A percentile compares a stretch with the other conserved stretches of the same genome.
These are phyloP conservation scores for Pseudochromis fuscus DNA, from an alignment of 2,797 vertebrate genomes.

Conservation along the genomic window DNA sequence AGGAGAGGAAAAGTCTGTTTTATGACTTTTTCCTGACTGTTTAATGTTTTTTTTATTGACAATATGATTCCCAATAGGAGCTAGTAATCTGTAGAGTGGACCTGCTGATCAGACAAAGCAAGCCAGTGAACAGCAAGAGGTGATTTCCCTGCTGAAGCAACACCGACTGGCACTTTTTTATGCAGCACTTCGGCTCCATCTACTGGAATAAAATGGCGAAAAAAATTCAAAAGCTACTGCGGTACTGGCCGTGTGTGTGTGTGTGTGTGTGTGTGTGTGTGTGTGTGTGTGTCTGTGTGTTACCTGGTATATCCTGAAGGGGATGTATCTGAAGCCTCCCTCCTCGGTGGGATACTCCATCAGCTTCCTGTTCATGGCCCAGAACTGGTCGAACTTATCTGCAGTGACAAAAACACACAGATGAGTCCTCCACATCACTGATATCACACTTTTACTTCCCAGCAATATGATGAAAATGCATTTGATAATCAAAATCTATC, in stretches of 20 bases:
- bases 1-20: not conserved
- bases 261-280: constrained; percentile 20
- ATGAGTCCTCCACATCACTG: not conserved
- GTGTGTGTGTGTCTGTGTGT: constrained; percentile 12
- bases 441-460: too few species aligned
- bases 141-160: constrained; percentile 1
- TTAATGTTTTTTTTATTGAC: not conserved
- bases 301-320: constrained; percentile 99
- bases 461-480: not conserved
- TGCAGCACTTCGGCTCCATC: constrained; percentile 62
- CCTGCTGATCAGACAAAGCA: not conserved
- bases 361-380: constrained; percentile 99
- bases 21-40: not conserved
- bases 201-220: constrained; percentile 42
- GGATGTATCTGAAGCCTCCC: constrained; percentile 96
- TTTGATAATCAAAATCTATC: too few species aligned
- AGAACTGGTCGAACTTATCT: constrained; percentile 99
- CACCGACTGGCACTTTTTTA: not conserved
- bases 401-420: constrained; percentile 48
- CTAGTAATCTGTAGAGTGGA: not conserved
- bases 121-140: not conserved
- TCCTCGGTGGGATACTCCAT: constrained; percentile 97
- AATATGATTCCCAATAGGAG: not conserved
- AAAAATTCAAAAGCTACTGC: not conserved
- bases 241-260: too few species aligned